Evolutionary conservation across 2,797 vertebrate species (phyloP).

Genomic region (Gymnoscopelus microlampas): DNA sequence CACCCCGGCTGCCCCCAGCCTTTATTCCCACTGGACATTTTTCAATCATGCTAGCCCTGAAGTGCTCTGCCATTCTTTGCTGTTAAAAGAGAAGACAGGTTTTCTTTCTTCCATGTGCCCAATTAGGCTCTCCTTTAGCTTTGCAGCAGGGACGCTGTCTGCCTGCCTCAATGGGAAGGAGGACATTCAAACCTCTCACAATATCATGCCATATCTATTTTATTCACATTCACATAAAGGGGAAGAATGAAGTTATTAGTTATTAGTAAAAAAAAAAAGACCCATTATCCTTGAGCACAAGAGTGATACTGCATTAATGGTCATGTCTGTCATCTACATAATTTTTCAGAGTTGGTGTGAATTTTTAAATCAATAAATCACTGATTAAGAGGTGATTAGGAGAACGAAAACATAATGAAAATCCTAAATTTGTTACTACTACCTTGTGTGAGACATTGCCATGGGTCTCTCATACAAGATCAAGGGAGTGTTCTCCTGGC

Average conservation of each 20-base stretch:
- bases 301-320: background rate
- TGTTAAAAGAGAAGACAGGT: constrained; percentile 67
- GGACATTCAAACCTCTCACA: constrained; percentile 51
- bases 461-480: too few relatives aligned
- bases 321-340: background rate
- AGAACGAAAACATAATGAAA: too few relatives aligned
- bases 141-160: constrained; percentile 48
- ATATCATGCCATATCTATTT: constrained; percentile 42
- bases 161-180: constrained; percentile 52
- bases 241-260: constrained; percentile 9
- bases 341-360: too few relatives aligned
- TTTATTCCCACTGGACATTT: constrained; percentile 67
- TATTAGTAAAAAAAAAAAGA: background rate
- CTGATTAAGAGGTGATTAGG: too few relatives aligned
- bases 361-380: too few relatives aligned
- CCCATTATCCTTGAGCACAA: constrained; percentile 5
- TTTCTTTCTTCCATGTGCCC: constrained; percentile 69
- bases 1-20: background rate
- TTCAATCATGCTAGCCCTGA: constrained; percentile 71
- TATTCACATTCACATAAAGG: constrained; percentile 9
- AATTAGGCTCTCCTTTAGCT: constrained; percentile 76
- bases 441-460: too few relatives aligned
- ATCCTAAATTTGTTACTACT: too few relatives aligned
- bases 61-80: constrained; percentile 70
- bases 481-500: too few relatives aligned